phyloP scores from a whole-genome alignment of 2,113 vertebrate species.

The Cyphomyrus plagiostoma region DNA sequence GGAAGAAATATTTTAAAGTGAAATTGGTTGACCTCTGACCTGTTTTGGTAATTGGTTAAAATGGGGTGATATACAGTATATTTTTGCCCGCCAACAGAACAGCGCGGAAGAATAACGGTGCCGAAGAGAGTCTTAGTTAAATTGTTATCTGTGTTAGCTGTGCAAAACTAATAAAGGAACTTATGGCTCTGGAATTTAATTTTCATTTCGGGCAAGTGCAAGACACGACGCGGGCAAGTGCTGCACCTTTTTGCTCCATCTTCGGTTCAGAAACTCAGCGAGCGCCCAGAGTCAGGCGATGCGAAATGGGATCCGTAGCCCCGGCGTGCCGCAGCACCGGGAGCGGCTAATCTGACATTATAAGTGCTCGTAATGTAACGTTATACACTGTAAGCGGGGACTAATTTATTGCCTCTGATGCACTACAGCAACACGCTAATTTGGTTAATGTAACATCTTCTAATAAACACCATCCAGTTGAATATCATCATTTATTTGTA shows the following conservation, averaged over 20 bases:
- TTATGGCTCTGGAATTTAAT: no score
- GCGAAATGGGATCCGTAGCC: background rate
- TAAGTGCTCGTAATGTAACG: background rate
- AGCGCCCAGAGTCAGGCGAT: background rate
- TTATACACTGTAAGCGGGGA: background rate
- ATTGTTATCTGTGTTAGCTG: no score
- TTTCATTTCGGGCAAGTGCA: no score
- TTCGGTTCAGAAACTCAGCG: background rate
- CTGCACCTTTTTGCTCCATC: background rate
- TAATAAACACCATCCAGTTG: background rate
- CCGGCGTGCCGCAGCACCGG: background rate
- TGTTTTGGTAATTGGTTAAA: no score
- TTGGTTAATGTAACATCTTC: background rate
- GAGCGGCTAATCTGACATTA: background rate
- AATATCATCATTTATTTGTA: background rate
- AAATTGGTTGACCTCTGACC: no score
- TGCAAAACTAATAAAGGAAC: no score
- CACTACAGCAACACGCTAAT: background rate
- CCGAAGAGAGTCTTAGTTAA: no score
- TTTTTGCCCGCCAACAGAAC: no score
- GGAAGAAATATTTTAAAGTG: no score
- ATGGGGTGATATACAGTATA: no score
- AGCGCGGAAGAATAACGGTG: no score
- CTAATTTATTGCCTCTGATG: slow-evolving; percentile 14
- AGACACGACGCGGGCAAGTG: background rate